Percentiles rank a stretch among this genome's conserved stretches.
These are phyloP conservation scores for Garra rufa DNA, from an alignment of 2,113 vertebrate species.

Conservation along the genomic window DNA sequence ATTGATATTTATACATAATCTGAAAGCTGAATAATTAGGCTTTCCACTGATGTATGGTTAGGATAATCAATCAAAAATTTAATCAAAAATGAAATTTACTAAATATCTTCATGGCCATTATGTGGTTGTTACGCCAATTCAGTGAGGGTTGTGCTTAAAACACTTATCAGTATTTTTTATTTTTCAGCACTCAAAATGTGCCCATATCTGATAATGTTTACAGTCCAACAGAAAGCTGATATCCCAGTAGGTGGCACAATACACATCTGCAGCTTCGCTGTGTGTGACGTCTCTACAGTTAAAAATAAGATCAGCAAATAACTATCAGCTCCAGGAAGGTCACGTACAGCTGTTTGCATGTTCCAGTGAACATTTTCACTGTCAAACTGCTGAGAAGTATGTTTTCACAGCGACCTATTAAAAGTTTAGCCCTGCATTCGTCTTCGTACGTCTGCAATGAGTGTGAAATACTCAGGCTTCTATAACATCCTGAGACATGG, in stretches of 20 bases:
- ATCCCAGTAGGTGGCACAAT: conserved; percentile 1
- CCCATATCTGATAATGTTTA: not conserved
- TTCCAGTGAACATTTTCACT: conserved; percentile 17
- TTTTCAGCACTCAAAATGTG: not conserved
- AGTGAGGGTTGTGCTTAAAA: not conserved
- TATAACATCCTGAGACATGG: conserved; percentile 1
- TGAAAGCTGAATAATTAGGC: too few species aligned
- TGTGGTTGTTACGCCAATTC: not conserved
- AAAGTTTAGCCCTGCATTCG: conserved; percentile 12
- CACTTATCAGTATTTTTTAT: not conserved
- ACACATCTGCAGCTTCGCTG: not conserved
- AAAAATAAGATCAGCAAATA: conserved; percentile 23
- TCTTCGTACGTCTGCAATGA: not conserved
- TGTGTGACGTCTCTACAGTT: not conserved
- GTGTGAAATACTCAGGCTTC: conserved; percentile 18
- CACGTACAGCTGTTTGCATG: conserved; percentile 33
- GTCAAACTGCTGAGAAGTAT: conserved; percentile 26
- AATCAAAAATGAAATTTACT: too few species aligned
- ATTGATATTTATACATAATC: too few species aligned
- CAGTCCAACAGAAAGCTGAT: not conserved
- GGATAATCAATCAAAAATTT: too few species aligned
- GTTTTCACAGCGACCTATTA: conserved; percentile 23
- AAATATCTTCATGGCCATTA: too few species aligned
- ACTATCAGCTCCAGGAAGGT: not conserved
- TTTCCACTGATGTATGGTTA: too few species aligned